phyloP scores from a whole-genome alignment of 2,888 invertebrate genomes.

The Pardosa pseudoannulata region DNA sequence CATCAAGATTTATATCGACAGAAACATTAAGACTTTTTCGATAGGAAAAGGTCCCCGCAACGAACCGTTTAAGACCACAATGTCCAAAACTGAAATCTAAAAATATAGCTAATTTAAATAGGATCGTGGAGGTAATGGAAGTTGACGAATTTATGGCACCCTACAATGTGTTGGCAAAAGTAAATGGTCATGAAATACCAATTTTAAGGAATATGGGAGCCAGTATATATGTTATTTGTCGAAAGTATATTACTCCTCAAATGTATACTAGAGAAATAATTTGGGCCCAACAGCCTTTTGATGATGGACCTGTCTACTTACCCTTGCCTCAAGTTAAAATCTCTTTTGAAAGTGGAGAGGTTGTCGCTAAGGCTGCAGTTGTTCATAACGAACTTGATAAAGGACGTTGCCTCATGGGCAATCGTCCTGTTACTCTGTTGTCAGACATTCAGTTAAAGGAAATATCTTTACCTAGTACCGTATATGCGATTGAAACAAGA shows the following conservation, averaged over 20 bases:
- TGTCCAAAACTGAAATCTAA: no score
- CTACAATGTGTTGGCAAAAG: neutral
- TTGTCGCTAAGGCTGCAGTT: neutral
- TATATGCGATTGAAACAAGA: constrained; percentile 17
- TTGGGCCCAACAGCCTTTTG: constrained; percentile 1
- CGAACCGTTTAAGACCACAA: no score
- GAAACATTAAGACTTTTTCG: no score
- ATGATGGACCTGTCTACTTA: neutral
- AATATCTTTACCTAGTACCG: neutral
- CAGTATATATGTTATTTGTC: neutral
- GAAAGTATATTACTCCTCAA: neutral
- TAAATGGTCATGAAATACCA: neutral
- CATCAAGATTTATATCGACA: no score
- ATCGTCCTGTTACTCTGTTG: neutral
- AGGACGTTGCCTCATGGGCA: neutral
- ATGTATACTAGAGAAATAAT: neutral
- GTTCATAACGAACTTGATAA: constrained; percentile 7
- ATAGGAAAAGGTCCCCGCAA: no score
- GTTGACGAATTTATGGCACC: no score
- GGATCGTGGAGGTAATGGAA: no score
- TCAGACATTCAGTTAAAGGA: neutral
- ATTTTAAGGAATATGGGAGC: neutral
- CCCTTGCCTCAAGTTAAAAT: neutral
- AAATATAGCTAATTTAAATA: no score
- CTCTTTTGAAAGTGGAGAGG: no score